phyloP scores from a whole-genome alignment of 2,113 vertebrate genomes.

The Tupaia chinensis region DNA sequence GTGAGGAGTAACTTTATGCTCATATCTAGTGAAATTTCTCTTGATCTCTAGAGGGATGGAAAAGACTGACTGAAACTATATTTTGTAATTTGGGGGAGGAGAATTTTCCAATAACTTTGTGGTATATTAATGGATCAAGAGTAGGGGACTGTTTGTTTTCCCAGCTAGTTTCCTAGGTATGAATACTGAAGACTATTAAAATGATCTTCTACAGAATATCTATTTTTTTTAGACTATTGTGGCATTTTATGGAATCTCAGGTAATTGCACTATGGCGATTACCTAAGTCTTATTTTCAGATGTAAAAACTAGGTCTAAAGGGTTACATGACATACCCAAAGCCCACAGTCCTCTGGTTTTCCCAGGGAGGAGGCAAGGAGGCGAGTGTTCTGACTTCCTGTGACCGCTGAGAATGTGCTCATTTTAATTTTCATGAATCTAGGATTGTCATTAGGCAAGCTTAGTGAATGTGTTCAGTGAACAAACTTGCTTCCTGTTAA shows the following conservation, averaged over 20 bases:
- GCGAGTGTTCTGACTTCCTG: background rate
- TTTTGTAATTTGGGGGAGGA: background rate
- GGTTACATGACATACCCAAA: background rate
- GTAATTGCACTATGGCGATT: background rate
- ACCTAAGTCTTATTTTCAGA: background rate
- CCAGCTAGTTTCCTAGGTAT: background rate
- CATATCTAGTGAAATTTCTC: background rate
- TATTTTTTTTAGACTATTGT: background rate
- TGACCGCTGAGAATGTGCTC: background rate
- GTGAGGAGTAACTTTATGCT: background rate
- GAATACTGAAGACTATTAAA: background rate
- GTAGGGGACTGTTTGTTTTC: background rate
- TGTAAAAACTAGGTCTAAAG: background rate
- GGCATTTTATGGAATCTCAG: background rate
- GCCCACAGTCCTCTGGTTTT: background rate
- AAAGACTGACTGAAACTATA: background rate
- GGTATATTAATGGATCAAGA: background rate
- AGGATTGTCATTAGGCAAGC: slow-evolving; percentile 40
- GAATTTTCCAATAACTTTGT: background rate
- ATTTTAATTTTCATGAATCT: slow-evolving; percentile 60
- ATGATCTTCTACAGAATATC: background rate
- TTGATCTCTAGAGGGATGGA: background rate
- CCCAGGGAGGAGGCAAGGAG: background rate
- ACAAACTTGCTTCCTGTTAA: slow-evolving; percentile 72
- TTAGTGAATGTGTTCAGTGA: slow-evolving; percentile 72